These are phyloP conservation scores for Creontiades dilutus DNA, from an alignment of 2,888 invertebrate species.

Conservation along the genomic window DNA sequence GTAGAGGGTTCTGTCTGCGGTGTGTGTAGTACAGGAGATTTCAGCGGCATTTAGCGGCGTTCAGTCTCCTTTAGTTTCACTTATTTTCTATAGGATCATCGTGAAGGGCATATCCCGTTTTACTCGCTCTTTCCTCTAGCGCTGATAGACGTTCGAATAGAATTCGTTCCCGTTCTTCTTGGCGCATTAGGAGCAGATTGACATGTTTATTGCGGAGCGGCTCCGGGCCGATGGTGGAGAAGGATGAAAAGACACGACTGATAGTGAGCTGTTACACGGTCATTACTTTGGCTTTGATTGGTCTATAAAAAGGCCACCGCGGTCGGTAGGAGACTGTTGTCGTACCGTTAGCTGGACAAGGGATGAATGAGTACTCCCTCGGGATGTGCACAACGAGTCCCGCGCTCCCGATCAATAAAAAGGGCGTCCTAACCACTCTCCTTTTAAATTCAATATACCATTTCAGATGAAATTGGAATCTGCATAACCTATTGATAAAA, in stretches of 20 bases:
- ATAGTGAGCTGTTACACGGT: constrained; percentile 51
- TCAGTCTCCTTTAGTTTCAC: not conserved
- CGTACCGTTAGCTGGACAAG: constrained; percentile 29
- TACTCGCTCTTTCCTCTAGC: constrained; percentile 7
- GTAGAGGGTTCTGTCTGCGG: too few species aligned
- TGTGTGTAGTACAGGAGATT: too few species aligned
- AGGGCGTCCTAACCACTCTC: too few species aligned
- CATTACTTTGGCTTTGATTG: constrained; percentile 47
- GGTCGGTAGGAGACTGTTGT: not conserved
- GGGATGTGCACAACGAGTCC: too few species aligned
- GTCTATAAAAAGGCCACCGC: constrained; percentile 41
- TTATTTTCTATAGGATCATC: not conserved
- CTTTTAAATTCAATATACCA: too few species aligned
- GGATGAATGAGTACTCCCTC: not conserved
- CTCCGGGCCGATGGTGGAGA: constrained; percentile 16
- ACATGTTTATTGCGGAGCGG: constrained; percentile 45
- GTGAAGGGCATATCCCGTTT: constrained; percentile 14
- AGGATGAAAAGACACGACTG: constrained; percentile 45
- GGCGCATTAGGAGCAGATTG: constrained; percentile 39
- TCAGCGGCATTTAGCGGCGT: not conserved
- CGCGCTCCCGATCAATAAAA: too few species aligned
- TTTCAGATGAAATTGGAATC: too few species aligned
- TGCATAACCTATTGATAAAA: too few species aligned
- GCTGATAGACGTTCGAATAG: constrained; percentile 5
- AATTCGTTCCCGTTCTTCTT: constrained; percentile 49